Base-by-base conservation (phyloP, 2,797 vertebrate genomes). In the Falco berigora region DNA sequence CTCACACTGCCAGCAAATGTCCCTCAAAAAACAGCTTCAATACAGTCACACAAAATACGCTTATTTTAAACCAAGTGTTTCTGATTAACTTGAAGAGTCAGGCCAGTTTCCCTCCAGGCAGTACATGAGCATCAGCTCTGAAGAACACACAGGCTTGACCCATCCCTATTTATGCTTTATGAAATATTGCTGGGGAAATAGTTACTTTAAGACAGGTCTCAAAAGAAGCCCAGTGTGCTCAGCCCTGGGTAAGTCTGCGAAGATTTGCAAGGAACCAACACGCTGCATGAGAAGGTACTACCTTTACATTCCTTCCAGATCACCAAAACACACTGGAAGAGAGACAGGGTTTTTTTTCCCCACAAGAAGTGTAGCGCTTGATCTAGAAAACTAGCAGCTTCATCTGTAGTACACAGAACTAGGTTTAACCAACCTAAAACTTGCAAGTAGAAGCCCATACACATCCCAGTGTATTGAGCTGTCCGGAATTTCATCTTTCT, bases 1-100 rank as follows among this genome's bases (percentile, higher is more conserved):
- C 32, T 79, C 61, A 64, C 34, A 58, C 71, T 64, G 32, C 46
- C 59, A 63, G 38, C 23, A 88, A 58, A 68, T 27, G 40, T 8
- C 22, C 53, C 66, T 94, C 86, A 86, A 83, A 94, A 93, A 77
- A 23, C 81, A 69, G 53, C 69, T 55, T 75, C 87, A 92, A 67
- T 46, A 76, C 55, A 64, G 47, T 34, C 76, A 42, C 64, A 84
- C 42, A 88, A 44, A 96, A 92, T 72, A 90, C 88, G 49, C 4
- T 10, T 20, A 22, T 92, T 88, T 95, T 76, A 84, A 92, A 75
- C n/a, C 46, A 82, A 95, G 66, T 30, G 21, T 85, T 97, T 95
- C 88, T 91, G 32, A 92, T 44, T 10, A 71, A 55, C 67, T 47
- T 55, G 19, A 94, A 76, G n/a, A 76, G 34, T 32, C 59, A 69